These are phyloP conservation scores for Agapornis roseicollis DNA, from an alignment of 2,113 vertebrate genomes.

Conservation along the genomic window DNA sequence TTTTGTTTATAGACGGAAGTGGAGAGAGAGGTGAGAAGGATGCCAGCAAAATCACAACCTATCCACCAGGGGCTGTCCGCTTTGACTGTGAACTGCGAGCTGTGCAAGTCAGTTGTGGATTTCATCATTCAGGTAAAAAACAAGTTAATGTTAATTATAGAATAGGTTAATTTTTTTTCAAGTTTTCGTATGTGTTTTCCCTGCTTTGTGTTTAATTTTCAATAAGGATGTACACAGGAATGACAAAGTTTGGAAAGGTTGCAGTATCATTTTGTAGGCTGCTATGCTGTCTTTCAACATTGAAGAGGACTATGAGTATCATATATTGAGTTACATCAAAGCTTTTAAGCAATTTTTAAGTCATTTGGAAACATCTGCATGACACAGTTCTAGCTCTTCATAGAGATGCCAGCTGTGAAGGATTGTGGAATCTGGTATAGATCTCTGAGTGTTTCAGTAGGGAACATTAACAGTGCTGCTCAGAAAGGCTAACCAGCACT, in stretches of 20 bases:
- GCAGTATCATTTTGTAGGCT: not conserved
- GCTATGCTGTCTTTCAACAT: not conserved
- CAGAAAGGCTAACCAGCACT: not conserved
- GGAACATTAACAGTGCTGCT: not conserved
- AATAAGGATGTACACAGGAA: rapidly evolving
- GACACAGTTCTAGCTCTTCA: not conserved
- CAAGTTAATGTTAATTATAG: not conserved
- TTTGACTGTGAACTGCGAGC: slow-evolving; percentile 94
- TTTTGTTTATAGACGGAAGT: slow-evolving; percentile 86
- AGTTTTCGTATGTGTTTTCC: not conserved
- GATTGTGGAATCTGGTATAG: not conserved
- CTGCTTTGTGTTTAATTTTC: not conserved
- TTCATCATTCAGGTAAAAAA: slow-evolving; percentile 94
- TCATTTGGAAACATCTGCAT: not conserved
- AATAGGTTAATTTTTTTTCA: rapidly evolving
- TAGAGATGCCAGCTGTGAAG: not conserved
- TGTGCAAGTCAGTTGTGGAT: slow-evolving; percentile 96
- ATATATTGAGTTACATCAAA: not conserved
- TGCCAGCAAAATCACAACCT: slow-evolving; percentile 97
- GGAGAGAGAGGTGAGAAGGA: slow-evolving; percentile 97
- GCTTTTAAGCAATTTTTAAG: not conserved
- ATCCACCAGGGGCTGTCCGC: slow-evolving; percentile 91
- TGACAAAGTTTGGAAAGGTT: not conserved
- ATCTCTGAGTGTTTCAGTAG: not conserved
- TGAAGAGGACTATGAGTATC: not conserved